These are phyloP conservation scores for Drosophila tanythrix DNA, from an alignment of 2,888 invertebrate species.

Conservation along the genomic window DNA sequence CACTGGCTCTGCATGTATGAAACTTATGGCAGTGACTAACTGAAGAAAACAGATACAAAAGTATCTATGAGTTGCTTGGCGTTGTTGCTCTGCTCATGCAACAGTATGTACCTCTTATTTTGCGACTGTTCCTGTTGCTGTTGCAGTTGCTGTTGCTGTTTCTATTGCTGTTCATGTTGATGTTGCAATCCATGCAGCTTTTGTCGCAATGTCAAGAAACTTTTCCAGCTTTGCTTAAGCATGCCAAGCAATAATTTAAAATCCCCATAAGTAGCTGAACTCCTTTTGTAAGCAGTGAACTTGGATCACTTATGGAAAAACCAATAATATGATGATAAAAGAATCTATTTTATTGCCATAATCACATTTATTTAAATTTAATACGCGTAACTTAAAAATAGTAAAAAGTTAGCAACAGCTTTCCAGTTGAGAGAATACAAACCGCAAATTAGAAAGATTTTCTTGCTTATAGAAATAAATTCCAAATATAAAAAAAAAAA, in stretches of 20 bases:
- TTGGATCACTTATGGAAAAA: neutral
- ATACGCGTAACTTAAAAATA: neutral
- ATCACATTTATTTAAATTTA: neutral
- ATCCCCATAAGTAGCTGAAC: neutral
- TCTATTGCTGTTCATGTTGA: conserved; percentile 11
- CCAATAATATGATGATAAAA: neutral
- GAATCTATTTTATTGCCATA: too few species aligned
- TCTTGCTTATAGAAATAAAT: neutral
- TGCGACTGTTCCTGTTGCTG: conserved; percentile 9
- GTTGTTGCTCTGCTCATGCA: conserved; percentile 17
- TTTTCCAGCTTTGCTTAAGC: conserved; percentile 37
- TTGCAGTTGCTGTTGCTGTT: neutral
- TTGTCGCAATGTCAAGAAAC: conserved; percentile 83
- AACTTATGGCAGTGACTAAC: conserved; percentile 58
- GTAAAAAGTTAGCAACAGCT: neutral
- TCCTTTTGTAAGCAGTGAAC: neutral
- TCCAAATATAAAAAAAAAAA: neutral
- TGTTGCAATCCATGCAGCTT: conserved; percentile 39
- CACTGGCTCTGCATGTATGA: conserved; percentile 44
- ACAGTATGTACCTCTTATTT: conserved; percentile 18
- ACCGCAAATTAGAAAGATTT: neutral
- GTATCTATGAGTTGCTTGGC: conserved; percentile 57
- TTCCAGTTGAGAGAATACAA: too few species aligned
- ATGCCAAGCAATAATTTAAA: conserved; percentile 25
- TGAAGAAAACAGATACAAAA: conserved; percentile 55